Conservation (phyloP, 2,797 vertebrate genomes). For the Chrysocyon brachyurus region DNA sequence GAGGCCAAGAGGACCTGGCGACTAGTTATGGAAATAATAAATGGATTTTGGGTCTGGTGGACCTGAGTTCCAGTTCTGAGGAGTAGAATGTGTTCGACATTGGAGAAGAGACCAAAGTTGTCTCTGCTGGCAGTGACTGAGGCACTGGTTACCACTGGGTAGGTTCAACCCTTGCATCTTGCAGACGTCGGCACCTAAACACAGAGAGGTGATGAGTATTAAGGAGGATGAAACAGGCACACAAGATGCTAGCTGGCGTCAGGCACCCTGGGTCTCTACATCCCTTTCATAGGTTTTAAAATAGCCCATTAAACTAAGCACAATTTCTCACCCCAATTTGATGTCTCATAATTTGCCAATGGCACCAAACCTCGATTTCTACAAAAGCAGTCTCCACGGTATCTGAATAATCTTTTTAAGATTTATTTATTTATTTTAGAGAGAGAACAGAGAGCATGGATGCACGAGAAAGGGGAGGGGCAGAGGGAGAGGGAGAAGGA, state of each 20-base stretch:
- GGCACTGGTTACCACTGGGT: not conserved
- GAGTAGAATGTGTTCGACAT: not conserved
- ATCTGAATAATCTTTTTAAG: not conserved
- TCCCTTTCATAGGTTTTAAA: not conserved
- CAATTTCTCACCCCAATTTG: not conserved
- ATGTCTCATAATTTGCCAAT: not conserved
- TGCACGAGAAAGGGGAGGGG: not conserved
- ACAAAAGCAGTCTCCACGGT: not conserved
- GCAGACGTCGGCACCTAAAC: not conserved
- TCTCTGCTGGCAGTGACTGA: not conserved
- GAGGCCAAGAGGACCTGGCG: not conserved
- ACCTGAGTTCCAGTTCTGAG: not conserved
- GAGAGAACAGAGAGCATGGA: not conserved
- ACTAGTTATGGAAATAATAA: not conserved
- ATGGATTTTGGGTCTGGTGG: not conserved
- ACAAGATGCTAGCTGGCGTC: not conserved
- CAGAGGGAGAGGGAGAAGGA: not conserved
- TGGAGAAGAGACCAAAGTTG: not conserved
- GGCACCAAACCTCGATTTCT: not conserved
- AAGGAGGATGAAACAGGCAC: not conserved
- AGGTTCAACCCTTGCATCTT: not conserved
- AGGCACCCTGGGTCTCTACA: not conserved
- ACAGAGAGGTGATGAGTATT: not conserved
- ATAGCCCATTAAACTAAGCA: not conserved
- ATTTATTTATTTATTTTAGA: not conserved